Evolutionary conservation across 37 sponge, comb jelly and placozoan species (phyloP), one percentile per base, ranked within the genome.

Genomic region (Hormiphora californensis): DNA sequence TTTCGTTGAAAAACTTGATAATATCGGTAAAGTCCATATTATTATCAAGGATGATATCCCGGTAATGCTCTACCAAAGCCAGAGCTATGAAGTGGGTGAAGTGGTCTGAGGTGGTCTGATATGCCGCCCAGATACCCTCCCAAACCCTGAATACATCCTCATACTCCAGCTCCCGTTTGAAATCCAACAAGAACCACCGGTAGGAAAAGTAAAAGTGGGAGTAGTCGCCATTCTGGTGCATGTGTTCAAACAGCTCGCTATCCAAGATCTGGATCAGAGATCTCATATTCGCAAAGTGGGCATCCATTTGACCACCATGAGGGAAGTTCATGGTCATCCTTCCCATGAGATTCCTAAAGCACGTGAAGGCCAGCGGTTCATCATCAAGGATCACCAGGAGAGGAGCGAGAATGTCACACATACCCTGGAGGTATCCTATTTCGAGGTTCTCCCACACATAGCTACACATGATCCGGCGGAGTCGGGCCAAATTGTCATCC

Each of bases 331-430:
- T 73, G 81, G 40, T 73, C 81, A 73, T 73, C 11, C 81, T 21
- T 44, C 40, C 81, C 81, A 73, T 73, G 81, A 73, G 81, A 19
- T 73, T 73, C 81, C 43, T 73, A 46, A 73, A 73, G 49, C 81
- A 73, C 49, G 81, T 44, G 81, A 44, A 73, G 25, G 81, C 81
- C 1, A 73, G 81, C 1, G 43, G 0, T 30, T 73, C 91, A 39
- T 92, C 89, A 54, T 94, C 91, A 37, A 94, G 54, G 32, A 92
- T 44, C 15, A 96, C 97, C 41, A 96, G 73, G 23, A 96, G 90
- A 8, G 97, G 97, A 54, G 94, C 93, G 27, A 94, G 89, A 1
- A 96, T 92, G 89, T 96, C 97, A 69, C 93, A 92, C 97, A 96
- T 96, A 0, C 97, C 97, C 73, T 96, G 97, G 8, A 87, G 86